A percentile compares a stretch with the other conserved stretches of the same genome.
Evolutionary conservation across 1,140 invertebrate species (phyloP).

Genomic region (Ganaspis sp.): DNA sequence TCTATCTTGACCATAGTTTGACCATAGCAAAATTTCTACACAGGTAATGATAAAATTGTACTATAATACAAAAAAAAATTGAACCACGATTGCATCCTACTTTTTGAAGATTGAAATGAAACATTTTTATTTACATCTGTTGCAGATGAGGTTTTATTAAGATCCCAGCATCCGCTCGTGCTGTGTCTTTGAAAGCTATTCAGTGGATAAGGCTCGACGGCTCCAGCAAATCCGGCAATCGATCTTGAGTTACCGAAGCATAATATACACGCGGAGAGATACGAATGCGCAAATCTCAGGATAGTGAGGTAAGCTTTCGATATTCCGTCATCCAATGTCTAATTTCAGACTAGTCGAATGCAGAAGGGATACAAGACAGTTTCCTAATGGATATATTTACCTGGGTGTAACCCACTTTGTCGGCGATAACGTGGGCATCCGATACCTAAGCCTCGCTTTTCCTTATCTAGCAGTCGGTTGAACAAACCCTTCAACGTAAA

Average conservation of each 20-base stretch:
- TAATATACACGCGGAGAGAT: background rate
- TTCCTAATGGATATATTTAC: constrained; percentile 64
- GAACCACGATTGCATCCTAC: no score
- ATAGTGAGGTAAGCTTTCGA: constrained; percentile 46
- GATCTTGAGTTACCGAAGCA: constrained; percentile 17
- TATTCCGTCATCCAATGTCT: constrained; percentile 43
- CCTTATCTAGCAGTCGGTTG: constrained; percentile 13
- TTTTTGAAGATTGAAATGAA: background rate
- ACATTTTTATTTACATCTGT: background rate
- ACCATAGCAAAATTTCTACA: background rate
- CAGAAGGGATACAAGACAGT: constrained; percentile 49
- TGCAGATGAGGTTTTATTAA: background rate
- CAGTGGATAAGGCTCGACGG: background rate
- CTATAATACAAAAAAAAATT: background rate
- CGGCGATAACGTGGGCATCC: constrained; percentile 56
- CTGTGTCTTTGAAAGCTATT: background rate
- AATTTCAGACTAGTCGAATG: constrained; percentile 54
- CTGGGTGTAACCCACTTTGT: constrained; percentile 57
- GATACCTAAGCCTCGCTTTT: constrained; percentile 44
- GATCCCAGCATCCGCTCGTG: background rate
- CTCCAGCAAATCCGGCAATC: constrained; percentile 34
- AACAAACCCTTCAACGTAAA: constrained; percentile 16
- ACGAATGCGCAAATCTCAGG: background rate
- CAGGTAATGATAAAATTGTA: background rate
- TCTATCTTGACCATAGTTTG: no score